These are phyloP conservation scores for Lepidurus couesii DNA, from an alignment of 1,140 invertebrate genomes.

Conservation along the genomic window DNA sequence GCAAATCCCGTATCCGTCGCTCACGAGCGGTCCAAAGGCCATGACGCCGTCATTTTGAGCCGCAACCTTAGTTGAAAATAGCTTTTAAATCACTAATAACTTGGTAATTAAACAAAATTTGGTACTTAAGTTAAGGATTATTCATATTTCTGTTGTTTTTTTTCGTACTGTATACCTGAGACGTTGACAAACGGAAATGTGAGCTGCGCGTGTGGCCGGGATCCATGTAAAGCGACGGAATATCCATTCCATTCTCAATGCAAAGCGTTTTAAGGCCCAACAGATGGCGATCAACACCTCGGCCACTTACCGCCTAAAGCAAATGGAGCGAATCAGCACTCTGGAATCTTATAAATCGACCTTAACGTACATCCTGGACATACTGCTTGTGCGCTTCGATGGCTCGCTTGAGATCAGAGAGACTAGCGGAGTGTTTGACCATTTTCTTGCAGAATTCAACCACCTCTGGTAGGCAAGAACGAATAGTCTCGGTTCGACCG, in stretches of 20 bases:
- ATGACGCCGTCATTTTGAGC: conserved; percentile 67
- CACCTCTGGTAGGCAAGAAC: conserved; percentile 76
- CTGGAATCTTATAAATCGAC: not conserved
- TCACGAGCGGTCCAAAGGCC: conserved; percentile 70
- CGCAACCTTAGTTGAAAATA: conserved; percentile 54
- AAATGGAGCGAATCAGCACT: not conserved
- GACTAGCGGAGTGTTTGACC: conserved; percentile 54
- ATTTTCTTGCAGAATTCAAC: conserved; percentile 53
- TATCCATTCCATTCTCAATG: conserved; percentile 61
- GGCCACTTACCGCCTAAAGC: conserved; percentile 65
- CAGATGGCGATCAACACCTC: conserved; percentile 78
- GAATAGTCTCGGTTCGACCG: conserved; percentile 84
- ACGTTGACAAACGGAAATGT: conserved; percentile 77
- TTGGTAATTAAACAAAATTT: conserved; percentile 24
- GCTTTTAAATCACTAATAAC: conserved; percentile 34
- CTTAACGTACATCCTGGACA: conserved; percentile 56
- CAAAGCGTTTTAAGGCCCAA: conserved; percentile 78
- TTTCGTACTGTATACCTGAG: conserved; percentile 57
- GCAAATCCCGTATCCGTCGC: conserved; percentile 75
- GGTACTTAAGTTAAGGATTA: conserved; percentile 26
- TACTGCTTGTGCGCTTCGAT: conserved; percentile 74
- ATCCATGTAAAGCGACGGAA: conserved; percentile 72
- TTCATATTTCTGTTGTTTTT: conserved; percentile 8
- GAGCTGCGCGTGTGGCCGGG: conserved; percentile 60
- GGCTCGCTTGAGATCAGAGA: conserved; percentile 47